phyloP scores from a whole-genome alignment of 2,113 vertebrate genomes.

The Esox niger region DNA sequence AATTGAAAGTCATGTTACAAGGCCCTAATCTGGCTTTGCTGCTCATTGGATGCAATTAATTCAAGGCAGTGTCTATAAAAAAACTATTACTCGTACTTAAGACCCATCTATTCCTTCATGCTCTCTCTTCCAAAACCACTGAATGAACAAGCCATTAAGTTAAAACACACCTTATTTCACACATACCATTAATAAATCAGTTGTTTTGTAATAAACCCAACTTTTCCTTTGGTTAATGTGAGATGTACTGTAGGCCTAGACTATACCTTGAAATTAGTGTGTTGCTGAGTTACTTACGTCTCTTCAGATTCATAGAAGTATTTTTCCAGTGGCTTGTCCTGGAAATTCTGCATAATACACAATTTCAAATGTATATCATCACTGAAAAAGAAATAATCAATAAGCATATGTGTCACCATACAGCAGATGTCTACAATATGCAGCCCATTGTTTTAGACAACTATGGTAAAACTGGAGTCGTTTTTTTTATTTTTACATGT shows the following conservation, averaged over 20 bases:
- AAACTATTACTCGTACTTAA: not conserved
- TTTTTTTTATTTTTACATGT: slow-evolving; percentile 7
- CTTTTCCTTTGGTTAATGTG: too few species aligned
- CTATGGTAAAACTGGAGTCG: slow-evolving; percentile 9
- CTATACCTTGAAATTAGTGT: not conserved
- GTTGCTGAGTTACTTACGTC: not conserved
- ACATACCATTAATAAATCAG: not conserved
- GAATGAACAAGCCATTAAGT: not conserved
- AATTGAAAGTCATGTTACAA: slow-evolving; percentile 20
- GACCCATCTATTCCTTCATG: not conserved
- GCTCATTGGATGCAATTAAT: slow-evolving; percentile 14
- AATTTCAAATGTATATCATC: not conserved
- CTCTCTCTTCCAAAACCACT: not conserved
- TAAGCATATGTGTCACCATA: too few species aligned
- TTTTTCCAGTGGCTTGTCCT: too few species aligned
- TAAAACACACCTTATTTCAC: not conserved
- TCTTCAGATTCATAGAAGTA: not conserved
- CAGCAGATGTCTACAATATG: too few species aligned
- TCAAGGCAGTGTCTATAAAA: not conserved
- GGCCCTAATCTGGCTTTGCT: slow-evolving; percentile 8
- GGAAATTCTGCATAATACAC: too few species aligned
- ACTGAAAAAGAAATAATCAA: not conserved
- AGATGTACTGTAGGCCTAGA: too few species aligned
- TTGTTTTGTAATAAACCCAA: not conserved
- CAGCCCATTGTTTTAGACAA: not conserved